A percentile compares a stretch with the other conserved stretches of the same genome.
Conservation (phyloP, 1,140 invertebrate genomes). For the Ips nitidus region DNA sequence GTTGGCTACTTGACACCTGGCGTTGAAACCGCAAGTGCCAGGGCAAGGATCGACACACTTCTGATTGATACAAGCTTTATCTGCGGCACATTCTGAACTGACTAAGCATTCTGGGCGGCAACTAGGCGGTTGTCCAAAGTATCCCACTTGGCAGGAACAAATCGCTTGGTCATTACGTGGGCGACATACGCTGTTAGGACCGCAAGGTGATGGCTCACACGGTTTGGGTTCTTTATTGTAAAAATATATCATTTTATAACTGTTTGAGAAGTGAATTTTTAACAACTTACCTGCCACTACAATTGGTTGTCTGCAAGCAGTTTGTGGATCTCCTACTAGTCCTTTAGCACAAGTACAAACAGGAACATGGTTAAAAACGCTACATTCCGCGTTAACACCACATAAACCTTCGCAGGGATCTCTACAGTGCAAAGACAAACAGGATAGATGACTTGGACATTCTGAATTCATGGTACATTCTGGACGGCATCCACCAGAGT, state of each 20-base stretch:
- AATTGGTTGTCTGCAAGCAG: constrained; percentile 67
- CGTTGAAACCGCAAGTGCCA: constrained; percentile 76
- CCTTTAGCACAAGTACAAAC: constrained; percentile 75
- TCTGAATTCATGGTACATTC: constrained; percentile 80
- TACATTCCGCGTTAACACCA: constrained; percentile 75
- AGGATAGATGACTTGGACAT: constrained; percentile 76
- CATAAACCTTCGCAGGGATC: constrained; percentile 86
- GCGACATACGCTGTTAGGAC: constrained; percentile 76
- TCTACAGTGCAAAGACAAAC: constrained; percentile 80
- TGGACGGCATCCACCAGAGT: constrained; percentile 73
- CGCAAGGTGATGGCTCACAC: constrained; percentile 79
- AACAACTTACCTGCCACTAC: constrained; percentile 53
- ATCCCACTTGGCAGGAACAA: constrained; percentile 76
- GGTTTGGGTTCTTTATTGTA: constrained; percentile 60
- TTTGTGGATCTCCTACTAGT: constrained; percentile 79
- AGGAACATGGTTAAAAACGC: constrained; percentile 78
- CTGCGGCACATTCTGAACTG: constrained; percentile 71
- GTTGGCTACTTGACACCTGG: constrained; percentile 76
- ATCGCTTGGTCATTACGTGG: constrained; percentile 69
- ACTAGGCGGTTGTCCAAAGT: constrained; percentile 72
- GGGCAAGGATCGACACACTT: constrained; percentile 82
- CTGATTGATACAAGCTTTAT: constrained; percentile 75
- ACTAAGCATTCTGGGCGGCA: constrained; percentile 80
- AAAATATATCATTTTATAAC: neutral
- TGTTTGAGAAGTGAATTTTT: no score